Evolutionary conservation across 2,113 vertebrate species (phyloP).

Genomic region (Hemiprocne comata): DNA sequence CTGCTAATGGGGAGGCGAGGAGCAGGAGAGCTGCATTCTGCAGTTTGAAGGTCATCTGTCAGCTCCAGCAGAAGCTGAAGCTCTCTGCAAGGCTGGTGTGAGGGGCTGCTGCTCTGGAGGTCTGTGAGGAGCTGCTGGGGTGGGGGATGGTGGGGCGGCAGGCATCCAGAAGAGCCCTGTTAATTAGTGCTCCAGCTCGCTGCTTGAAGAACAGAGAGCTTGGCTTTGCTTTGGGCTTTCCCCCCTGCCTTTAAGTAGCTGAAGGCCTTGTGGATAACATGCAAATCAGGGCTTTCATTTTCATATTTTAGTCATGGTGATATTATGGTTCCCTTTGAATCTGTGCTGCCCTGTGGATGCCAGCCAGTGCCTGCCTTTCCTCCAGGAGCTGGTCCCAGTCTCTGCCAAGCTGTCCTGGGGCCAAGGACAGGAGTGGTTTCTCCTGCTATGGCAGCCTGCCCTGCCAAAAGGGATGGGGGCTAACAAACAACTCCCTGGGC

Average conservation of each 20-base stretch:
- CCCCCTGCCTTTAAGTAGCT: not conserved
- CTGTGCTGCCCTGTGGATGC: rapidly evolving
- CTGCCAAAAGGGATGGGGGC: rapidly evolving
- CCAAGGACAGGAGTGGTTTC: rapidly evolving
- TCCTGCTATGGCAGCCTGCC: not conserved
- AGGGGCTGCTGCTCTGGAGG: not conserved
- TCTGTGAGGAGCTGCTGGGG: too few species aligned
- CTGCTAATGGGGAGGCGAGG: rapidly evolving
- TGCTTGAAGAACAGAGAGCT: not conserved
- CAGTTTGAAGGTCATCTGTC: slow-evolving; percentile 18
- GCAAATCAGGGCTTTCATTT: slow-evolving; percentile 16
- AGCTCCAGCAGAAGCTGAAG: not conserved
- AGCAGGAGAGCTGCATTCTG: not conserved
- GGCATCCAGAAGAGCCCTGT: not conserved
- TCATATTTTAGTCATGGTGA: not conserved
- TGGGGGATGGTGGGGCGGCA: not conserved
- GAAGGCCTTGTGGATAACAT: slow-evolving; percentile 10
- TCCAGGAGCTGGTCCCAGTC: not conserved
- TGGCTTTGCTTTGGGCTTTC: not conserved
- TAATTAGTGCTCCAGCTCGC: not conserved
- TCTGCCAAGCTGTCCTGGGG: not conserved
- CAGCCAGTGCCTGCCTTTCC: not conserved
- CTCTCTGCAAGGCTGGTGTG: not conserved
- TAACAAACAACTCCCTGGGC: not conserved
- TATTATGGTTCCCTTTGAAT: not conserved